phyloP scores from a whole-genome alignment of 2,888 invertebrate genomes.

The Hedya salicella region DNA sequence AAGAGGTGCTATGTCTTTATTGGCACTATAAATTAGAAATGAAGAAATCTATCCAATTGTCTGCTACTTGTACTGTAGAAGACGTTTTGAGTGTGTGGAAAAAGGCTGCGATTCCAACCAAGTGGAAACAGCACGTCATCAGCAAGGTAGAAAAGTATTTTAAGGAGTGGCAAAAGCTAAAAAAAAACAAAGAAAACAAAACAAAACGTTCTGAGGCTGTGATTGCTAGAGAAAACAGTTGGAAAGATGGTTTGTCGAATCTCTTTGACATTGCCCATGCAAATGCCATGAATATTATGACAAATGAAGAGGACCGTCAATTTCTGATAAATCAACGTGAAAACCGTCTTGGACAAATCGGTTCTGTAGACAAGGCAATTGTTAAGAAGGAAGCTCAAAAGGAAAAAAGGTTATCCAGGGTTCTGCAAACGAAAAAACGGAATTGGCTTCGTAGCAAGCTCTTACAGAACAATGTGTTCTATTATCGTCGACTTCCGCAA shows the following conservation, averaged over 20 bases:
- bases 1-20: constrained; percentile 15
- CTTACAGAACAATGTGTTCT: constrained; percentile 12
- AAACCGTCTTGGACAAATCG: not conserved
- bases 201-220: constrained; percentile 31
- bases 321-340: constrained; percentile 6
- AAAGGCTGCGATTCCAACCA: constrained; percentile 13
- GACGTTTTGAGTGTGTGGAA: constrained; percentile 1
- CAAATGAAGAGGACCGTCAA: constrained; percentile 38
- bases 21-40: constrained; percentile 6
- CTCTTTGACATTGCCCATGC: constrained; percentile 28
- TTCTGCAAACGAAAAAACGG: not conserved
- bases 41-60: not conserved
- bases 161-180: constrained; percentile 37
- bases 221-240: constrained; percentile 30
- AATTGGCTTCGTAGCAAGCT: too few relatives aligned
- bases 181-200: constrained; percentile 36
- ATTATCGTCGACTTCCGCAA: constrained; percentile 8
- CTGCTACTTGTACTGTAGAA: constrained; percentile 5
- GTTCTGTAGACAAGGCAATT: constrained; percentile 5
- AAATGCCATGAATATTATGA: constrained; percentile 7
- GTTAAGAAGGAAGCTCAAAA: not conserved
- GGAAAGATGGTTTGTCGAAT: constrained; percentile 29
- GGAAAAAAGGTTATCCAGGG: not conserved
- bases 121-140: constrained; percentile 19
- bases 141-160: constrained; percentile 22